Percentiles rank a stretch among this genome's conserved stretches.
These are phyloP conservation scores for Drosophila dives DNA, from an alignment of 2,888 invertebrate species.

Conservation along the genomic window DNA sequence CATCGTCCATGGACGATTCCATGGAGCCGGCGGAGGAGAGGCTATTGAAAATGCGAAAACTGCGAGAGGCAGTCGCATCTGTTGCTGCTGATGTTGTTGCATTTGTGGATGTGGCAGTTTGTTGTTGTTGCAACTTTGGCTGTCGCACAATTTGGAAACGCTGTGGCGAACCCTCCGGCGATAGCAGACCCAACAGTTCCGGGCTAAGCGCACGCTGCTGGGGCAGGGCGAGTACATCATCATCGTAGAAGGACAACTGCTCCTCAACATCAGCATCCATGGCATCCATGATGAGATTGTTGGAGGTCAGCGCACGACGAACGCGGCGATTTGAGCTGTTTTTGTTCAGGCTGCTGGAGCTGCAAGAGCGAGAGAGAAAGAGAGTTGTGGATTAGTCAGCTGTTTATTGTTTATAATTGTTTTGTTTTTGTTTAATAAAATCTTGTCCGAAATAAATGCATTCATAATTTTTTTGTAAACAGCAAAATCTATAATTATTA, in stretches of 20 bases:
- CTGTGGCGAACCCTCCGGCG: slow-evolving; percentile 84
- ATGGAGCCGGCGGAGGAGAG: slow-evolving; percentile 86
- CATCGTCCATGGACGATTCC: slow-evolving; percentile 88
- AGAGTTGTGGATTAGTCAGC: slow-evolving; percentile 61
- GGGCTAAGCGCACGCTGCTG: slow-evolving; percentile 70
- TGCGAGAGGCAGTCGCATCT: slow-evolving; percentile 56
- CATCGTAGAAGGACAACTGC: slow-evolving; percentile 84
- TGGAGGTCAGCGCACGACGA: slow-evolving; percentile 55
- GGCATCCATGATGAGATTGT: slow-evolving; percentile 41
- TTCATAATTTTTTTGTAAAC: no score
- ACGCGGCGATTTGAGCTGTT: slow-evolving; percentile 51
- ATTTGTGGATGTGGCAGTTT: slow-evolving; percentile 34
- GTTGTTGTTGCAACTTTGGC: slow-evolving; percentile 50
- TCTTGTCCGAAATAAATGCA: no score
- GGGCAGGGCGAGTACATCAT: slow-evolving; percentile 60
- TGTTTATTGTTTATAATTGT: slow-evolving; percentile 16
- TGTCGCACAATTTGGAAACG: slow-evolving; percentile 81
- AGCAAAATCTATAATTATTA: neutral
- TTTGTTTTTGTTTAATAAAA: neutral
- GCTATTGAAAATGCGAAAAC: slow-evolving; percentile 85
- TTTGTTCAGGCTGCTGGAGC: slow-evolving; percentile 51
- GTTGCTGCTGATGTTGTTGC: slow-evolving; percentile 15
- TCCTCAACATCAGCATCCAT: slow-evolving; percentile 80
- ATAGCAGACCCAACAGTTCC: slow-evolving; percentile 79
- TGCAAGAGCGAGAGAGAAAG: slow-evolving; percentile 31